phyloP scores from a whole-genome alignment of 2,797 vertebrate species.

The Coranthus polyacanthus region DNA sequence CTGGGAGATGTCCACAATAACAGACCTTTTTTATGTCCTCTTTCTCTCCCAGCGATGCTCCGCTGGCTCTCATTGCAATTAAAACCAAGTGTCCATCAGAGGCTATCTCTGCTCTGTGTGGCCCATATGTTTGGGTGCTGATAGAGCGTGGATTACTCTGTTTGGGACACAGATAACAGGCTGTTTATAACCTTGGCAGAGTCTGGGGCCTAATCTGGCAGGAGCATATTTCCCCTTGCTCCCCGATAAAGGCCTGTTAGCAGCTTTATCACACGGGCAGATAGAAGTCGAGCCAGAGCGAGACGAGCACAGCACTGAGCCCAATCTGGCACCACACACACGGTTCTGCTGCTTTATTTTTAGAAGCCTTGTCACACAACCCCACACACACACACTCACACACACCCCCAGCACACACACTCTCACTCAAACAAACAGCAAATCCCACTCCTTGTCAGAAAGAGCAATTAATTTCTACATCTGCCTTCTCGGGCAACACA shows the following conservation, averaged over 20 bases:
- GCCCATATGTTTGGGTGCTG: slow-evolving; percentile 98
- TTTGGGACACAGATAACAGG: slow-evolving; percentile 95
- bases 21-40: slow-evolving; percentile 70
- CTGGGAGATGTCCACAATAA: slow-evolving; percentile 67
- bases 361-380: slow-evolving; percentile 66
- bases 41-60: slow-evolving; percentile 73
- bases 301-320: slow-evolving; percentile 87
- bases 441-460: slow-evolving; percentile 62
- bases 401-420: slow-evolving; percentile 66
- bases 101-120: slow-evolving; percentile 94
- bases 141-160: slow-evolving; percentile 97
- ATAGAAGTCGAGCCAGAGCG: slow-evolving; percentile 89
- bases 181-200: slow-evolving; percentile 99
- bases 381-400: slow-evolving; percentile 19
- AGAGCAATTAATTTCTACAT: slow-evolving; percentile 82
- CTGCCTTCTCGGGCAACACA: slow-evolving; percentile 72
- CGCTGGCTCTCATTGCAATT: slow-evolving; percentile 89
- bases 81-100: slow-evolving; percentile 95
- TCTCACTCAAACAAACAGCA: slow-evolving; percentile 47
- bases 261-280: slow-evolving; percentile 90
- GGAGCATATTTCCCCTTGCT: slow-evolving; percentile 97
- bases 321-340: slow-evolving; percentile 85
- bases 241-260: slow-evolving; percentile 97
- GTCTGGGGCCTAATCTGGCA: slow-evolving; percentile 98
- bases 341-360: slow-evolving; percentile 80